Evolutionary conservation across 2,797 vertebrate genomes (phyloP).

Genomic region (Propithecus deckenii): DNA sequence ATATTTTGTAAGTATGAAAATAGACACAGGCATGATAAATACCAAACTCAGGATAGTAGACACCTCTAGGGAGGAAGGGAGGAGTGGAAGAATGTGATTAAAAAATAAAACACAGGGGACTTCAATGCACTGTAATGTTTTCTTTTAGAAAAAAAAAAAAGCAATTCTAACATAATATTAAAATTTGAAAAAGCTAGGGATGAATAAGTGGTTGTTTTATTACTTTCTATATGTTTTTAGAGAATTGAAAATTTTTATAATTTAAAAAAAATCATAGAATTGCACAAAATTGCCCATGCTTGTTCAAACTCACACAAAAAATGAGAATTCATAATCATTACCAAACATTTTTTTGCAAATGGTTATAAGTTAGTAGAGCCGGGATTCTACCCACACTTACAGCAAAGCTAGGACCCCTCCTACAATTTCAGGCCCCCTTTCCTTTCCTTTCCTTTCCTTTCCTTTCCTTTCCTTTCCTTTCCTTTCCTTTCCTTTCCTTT

Average conservation of each 20-base stretch:
- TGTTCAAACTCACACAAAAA: conserved; percentile 13
- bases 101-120: background rate
- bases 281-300: background rate
- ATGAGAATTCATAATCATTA: background rate
- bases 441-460: background rate
- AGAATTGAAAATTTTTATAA: background rate
- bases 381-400: background rate
- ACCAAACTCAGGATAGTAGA: background rate
- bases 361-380: background rate
- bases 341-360: background rate
- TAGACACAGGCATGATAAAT: background rate
- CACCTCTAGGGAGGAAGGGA: background rate
- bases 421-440: background rate
- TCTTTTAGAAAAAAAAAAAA: background rate
- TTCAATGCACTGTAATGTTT: background rate
- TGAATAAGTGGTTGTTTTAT: background rate
- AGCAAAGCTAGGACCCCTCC: background rate
- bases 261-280: conserved; percentile 19
- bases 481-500: too few species aligned
- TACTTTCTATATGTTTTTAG: background rate
- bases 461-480: too few species aligned
- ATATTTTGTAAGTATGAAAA: background rate
- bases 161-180: background rate
- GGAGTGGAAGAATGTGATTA: background rate
- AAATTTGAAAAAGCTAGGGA: background rate